Evolutionary conservation across 2,113 vertebrate genomes (phyloP).

Genomic region (Recurvirostra avosetta): DNA sequence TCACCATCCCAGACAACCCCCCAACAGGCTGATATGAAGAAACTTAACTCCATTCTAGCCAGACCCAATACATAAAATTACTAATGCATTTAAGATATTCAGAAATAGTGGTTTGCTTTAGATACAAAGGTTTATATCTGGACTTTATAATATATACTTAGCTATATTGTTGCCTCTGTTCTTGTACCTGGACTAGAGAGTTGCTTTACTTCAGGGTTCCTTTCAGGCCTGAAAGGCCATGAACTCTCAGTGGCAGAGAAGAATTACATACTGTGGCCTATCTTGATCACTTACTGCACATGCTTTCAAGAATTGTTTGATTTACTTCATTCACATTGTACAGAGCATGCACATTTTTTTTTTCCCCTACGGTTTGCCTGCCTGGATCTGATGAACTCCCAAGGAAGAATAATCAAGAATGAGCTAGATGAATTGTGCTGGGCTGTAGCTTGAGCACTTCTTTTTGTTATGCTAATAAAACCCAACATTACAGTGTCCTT

Average conservation of each 20-base stretch:
- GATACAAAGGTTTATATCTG: not conserved
- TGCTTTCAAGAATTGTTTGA: not conserved
- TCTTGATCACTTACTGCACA: not conserved
- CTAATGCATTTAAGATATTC: not conserved
- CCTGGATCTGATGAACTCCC: not conserved
- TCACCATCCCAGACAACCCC: not conserved
- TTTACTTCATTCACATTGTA: not conserved
- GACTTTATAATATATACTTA: not conserved
- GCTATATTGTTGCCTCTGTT: not conserved
- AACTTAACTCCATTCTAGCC: not conserved
- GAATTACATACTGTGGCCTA: not conserved
- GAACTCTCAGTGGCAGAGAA: not conserved
- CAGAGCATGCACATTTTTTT: not conserved
- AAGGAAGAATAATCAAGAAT: not conserved
- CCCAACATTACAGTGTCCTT: not conserved
- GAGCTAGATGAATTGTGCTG: not conserved
- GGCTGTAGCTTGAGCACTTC: not conserved
- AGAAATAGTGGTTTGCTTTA: not conserved
- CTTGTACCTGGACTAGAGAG: not conserved
- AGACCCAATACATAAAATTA: not conserved
- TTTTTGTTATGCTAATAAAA: not conserved
- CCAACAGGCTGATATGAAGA: not conserved
- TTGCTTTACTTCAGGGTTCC: not conserved
- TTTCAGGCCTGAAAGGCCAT: not conserved
- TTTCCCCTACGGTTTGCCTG: not conserved